phyloP scores from a whole-genome alignment of 2,888 invertebrate genomes.

The Xestoiulus laeticollis region DNA sequence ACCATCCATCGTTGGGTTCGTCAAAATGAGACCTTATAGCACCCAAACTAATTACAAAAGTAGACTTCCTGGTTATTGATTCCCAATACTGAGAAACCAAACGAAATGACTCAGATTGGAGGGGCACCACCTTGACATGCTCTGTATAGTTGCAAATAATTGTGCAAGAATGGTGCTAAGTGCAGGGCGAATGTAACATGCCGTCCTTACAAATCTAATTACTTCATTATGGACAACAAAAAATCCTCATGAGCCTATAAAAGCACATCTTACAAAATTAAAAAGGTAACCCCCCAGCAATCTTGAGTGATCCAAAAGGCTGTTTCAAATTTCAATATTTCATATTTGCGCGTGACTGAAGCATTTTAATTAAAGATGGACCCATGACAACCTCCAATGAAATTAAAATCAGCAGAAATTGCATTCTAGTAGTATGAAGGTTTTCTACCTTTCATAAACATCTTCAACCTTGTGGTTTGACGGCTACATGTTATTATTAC shows the following conservation, averaged over 20 bases:
- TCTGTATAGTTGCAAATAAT: not conserved
- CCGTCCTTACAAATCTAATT: not conserved
- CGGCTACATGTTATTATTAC: not conserved
- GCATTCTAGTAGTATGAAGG: not conserved
- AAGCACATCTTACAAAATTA: not conserved
- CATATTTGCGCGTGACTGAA: not conserved
- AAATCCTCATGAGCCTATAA: not conserved
- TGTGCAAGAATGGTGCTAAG: not conserved
- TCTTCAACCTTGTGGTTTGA: slow-evolving; percentile 12
- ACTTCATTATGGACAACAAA: not conserved
- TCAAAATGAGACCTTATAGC: not conserved
- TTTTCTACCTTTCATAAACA: not conserved
- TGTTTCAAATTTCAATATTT: not conserved
- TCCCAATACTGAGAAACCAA: not conserved
- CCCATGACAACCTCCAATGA: not conserved
- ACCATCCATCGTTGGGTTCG: not conserved
- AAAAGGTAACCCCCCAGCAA: not conserved
- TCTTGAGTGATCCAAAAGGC: not conserved
- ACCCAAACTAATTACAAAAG: not conserved
- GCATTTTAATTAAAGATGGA: not conserved
- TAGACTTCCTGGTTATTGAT: slow-evolving; percentile 19
- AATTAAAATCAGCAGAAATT: not conserved
- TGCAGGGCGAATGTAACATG: slow-evolving; percentile 11
- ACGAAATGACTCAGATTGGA: slow-evolving; percentile 12
- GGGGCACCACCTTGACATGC: not conserved